Conservation (phyloP, 2,888 invertebrate genomes). For the Platypus cylindrus region DNA sequence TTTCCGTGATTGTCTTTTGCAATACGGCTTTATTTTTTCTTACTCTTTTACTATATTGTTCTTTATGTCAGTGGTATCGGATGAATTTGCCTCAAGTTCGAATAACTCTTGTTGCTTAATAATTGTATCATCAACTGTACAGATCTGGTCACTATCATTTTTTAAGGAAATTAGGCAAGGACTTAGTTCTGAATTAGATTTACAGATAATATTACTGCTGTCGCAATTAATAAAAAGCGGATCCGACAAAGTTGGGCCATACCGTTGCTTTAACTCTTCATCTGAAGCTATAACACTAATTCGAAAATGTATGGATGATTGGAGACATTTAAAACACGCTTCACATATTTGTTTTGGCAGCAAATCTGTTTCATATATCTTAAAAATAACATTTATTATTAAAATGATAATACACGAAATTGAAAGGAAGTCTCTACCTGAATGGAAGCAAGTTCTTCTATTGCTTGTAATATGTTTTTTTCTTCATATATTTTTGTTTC, state of each 20-base stretch:
- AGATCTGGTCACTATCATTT: too few species aligned
- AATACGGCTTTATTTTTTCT: too few species aligned
- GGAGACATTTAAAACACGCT: constrained; percentile 5
- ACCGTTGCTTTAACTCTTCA: constrained; percentile 9
- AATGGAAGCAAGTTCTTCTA: constrained; percentile 12
- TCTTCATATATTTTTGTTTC: constrained; percentile 8
- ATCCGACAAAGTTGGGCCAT: background rate
- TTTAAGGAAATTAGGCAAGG: too few species aligned
- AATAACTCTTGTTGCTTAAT: too few species aligned
- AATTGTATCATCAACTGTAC: too few species aligned
- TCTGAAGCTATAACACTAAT: constrained; percentile 8
- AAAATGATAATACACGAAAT: background rate
- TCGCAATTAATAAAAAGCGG: constrained; percentile 4
- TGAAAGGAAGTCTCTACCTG: constrained; percentile 6
- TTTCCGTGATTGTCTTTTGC: too few species aligned
- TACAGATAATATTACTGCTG: background rate
- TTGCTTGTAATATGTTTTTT: constrained; percentile 10
- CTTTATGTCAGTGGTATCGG: too few species aligned
- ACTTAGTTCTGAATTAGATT: background rate
- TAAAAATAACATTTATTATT: constrained; percentile 2
- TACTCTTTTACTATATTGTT: too few species aligned
- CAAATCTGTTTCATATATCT: constrained; percentile 9
- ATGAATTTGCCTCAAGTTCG: too few species aligned
- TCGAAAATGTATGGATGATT: constrained; percentile 7
- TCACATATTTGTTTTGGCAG: constrained; percentile 11